These are phyloP conservation scores for Petrocephalus microphthalmus DNA, from an alignment of 2,113 vertebrate species.

Conservation along the genomic window DNA sequence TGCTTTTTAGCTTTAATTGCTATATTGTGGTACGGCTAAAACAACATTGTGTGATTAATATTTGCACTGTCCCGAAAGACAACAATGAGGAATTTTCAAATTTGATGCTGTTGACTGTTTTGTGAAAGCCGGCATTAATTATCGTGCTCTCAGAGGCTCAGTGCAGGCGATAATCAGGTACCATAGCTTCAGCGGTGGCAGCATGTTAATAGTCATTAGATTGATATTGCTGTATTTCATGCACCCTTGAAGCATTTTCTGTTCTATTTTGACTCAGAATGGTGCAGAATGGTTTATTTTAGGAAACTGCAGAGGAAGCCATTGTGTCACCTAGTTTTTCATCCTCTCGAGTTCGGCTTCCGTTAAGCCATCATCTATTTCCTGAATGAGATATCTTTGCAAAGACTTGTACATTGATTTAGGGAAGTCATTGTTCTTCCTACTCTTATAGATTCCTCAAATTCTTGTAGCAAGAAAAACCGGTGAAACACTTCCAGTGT, in stretches of 20 bases:
- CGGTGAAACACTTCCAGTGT: neutral
- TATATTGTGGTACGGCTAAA: neutral
- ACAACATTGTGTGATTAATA: neutral
- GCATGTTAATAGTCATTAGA: neutral
- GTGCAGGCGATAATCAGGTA: neutral
- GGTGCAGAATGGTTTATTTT: neutral
- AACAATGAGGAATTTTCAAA: neutral
- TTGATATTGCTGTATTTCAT: neutral
- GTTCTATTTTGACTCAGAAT: neutral
- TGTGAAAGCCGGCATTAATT: neutral
- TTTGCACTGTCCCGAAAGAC: neutral
- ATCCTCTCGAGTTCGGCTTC: neutral
- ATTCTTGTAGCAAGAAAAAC: neutral
- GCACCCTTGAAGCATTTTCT: neutral
- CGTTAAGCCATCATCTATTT: neutral
- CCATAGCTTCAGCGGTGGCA: neutral
- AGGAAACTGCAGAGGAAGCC: neutral
- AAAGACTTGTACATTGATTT: neutral
- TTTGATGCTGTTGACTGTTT: neutral
- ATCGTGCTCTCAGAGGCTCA: neutral
- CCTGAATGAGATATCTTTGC: neutral
- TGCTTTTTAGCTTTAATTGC: neutral
- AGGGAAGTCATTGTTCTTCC: neutral
- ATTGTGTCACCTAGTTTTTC: neutral
- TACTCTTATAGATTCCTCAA: neutral